Conservation (phyloP, 2,888 invertebrate species). For the Theretra japonica region DNA sequence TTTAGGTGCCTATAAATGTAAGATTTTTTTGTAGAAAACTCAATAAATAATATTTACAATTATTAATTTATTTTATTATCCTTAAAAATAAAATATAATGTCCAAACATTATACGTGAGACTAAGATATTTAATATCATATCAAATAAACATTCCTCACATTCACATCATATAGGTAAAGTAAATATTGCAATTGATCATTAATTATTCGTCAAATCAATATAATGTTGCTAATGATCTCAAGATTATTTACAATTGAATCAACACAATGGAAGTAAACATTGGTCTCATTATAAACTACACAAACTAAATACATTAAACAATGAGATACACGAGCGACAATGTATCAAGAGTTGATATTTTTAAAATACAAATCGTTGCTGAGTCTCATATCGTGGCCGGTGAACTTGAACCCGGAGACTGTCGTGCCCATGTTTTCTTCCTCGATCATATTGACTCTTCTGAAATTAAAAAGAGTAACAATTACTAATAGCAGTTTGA, state of each 20-base stretch:
- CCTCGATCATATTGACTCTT: conserved; percentile 67
- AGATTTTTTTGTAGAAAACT: conserved; percentile 76
- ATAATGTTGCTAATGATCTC: no score
- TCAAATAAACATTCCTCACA: no score
- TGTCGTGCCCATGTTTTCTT: conserved; percentile 62
- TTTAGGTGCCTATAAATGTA: conserved; percentile 80
- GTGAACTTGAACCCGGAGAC: conserved; percentile 56
- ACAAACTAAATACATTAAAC: background rate
- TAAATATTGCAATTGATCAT: no score
- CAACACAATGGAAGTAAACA: background rate
- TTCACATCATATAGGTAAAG: no score
- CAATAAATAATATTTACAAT: conserved; percentile 68
- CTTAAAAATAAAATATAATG: no score
- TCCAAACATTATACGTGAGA: no score
- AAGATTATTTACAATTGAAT: background rate
- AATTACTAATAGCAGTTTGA: no score
- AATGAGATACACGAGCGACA: background rate
- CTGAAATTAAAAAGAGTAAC: conserved; percentile 48
- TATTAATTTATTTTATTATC: conserved; percentile 38
- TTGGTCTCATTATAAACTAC: background rate
- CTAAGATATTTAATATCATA: no score
- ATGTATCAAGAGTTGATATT: conserved; percentile 61
- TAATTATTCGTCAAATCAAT: no score
- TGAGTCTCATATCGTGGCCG: conserved; percentile 48
- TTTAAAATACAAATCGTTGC: conserved; percentile 55